A percentile compares a stretch with the other conserved stretches of the same genome.
Evolutionary conservation across 2,888 invertebrate genomes (phyloP).

Genomic region (Idaea straminata): DNA sequence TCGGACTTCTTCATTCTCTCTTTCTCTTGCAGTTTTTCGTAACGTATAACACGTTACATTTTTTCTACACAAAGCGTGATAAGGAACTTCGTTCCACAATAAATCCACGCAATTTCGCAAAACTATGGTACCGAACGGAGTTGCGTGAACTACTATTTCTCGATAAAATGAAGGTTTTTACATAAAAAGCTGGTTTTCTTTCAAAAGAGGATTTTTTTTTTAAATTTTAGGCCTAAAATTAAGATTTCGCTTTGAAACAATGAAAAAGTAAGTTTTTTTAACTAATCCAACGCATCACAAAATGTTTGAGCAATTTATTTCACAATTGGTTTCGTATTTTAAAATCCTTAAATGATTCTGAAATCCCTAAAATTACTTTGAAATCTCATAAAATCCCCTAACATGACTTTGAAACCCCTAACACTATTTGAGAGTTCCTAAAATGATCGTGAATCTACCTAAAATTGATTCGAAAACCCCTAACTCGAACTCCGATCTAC

Average conservation of each 20-base stretch:
- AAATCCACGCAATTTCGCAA: too few species aligned
- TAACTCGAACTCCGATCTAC: background rate
- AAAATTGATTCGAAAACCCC: background rate
- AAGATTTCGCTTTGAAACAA: slow-evolving; percentile 4
- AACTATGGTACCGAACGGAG: too few species aligned
- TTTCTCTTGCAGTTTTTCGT: too few species aligned
- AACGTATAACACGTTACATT: too few species aligned
- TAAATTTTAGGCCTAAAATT: background rate
- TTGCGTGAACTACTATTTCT: too few species aligned
- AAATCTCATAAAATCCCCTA: background rate
- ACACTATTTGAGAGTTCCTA: background rate
- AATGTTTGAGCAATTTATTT: background rate
- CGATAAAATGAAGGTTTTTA: too few species aligned
- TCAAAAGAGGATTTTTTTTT: background rate
- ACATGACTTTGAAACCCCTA: background rate
- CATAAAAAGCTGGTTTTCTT: too few species aligned
- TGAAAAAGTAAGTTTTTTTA: slow-evolving; percentile 10
- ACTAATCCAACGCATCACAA: slow-evolving; percentile 7
- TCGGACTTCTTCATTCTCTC: too few species aligned
- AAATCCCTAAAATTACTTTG: background rate
- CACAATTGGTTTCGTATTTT: background rate
- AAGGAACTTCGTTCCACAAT: too few species aligned
- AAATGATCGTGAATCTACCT: background rate
- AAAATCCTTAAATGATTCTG: background rate
- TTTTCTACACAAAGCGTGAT: too few species aligned